Base-by-base conservation (phyloP, 2,888 invertebrate species). In the Drosophila paranaensis region DNA sequence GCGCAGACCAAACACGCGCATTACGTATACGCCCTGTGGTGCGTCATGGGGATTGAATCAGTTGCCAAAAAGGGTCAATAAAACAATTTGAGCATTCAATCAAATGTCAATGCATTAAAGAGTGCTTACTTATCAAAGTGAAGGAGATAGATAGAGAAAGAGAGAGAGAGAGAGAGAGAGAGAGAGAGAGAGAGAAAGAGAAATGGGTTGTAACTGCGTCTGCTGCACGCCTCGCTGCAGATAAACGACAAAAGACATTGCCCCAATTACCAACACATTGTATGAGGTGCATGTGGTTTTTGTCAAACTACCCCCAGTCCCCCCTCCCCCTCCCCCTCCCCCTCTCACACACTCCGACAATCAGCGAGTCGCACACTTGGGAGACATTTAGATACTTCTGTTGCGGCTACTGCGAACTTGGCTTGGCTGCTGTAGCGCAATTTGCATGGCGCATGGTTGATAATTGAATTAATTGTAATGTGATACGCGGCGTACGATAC, bases 381-480 rank as follows among this genome's bases (percentile, higher is more conserved):
- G 39, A 57, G 43, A 57, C 58, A 73, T 58, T 79, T 33, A 46
- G 63, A 54, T 53, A 54, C 63, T 78, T 67, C 60, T 63, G 60
- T 57, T 39, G 58, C 27, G 58, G 48, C 57, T 58, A 46, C 57
- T 58, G 58, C 39, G 58, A 33, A 20, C 35, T 33, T 39, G 35
- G 30, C 16, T 43, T 25, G 42, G 65, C 66, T 54, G 72, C 60
- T 54, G 46, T 58, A 54, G 63, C 56, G 61, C 58, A 65, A 63
- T 80, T 80, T 78, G 67, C 65, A 68, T 71, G 72, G 56, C 71
- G 54, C 63, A 60, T 61, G 73, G 58, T 60, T 81, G 76, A 68
- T 89, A 89, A 89, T 84, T 84, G 71, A 84, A 84, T 89, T 84
- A 88, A 72, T 71, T 88, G 83, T 75, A 81, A 87, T 84, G 71